Percentiles rank a stretch among this genome's conserved stretches.
These are phyloP conservation scores for Aphodius granarius DNA, from an alignment of 2,888 invertebrate species.

Conservation along the genomic window DNA sequence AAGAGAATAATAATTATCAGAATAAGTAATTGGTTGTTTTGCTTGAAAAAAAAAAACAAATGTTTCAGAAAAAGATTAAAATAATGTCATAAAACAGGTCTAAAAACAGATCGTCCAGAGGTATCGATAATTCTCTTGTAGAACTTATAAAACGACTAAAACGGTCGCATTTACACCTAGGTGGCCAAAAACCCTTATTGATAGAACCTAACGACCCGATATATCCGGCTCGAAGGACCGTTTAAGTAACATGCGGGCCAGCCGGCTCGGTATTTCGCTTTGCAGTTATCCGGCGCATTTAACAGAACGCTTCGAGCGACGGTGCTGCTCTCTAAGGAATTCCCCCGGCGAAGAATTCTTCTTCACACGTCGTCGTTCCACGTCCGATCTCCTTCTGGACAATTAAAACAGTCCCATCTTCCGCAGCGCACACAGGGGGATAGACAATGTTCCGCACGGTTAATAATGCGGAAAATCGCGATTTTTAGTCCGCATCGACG, in stretches of 20 bases:
- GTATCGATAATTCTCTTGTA: not conserved
- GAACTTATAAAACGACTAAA: not conserved
- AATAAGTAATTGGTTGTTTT: too few relatives aligned
- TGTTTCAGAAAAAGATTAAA: too few relatives aligned
- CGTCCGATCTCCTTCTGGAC: not conserved
- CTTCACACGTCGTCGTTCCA: not conserved
- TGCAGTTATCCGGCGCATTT: not conserved
- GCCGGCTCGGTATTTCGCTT: not conserved
- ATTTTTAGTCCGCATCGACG: slow-evolving; percentile 9
- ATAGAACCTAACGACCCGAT: not conserved
- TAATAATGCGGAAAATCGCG: slow-evolving; percentile 7
- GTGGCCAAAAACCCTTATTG: not conserved
- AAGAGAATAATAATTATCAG: too few relatives aligned
- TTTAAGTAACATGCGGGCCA: not conserved
- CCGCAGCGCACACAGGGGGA: not conserved
- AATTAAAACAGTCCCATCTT: not conserved
- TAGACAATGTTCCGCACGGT: not conserved
- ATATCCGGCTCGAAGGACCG: not conserved
- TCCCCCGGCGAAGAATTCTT: not conserved
- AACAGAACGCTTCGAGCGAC: not conserved
- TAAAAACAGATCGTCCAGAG: not conserved
- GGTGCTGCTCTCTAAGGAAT: too few relatives aligned
- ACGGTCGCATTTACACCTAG: not conserved
- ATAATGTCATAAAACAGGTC: not conserved
- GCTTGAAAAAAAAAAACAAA: too few relatives aligned